These are phyloP conservation scores for Holothuria leucospilota DNA, from an alignment of 53 echinoderm and acorn worm species.

Conservation along the genomic window DNA sequence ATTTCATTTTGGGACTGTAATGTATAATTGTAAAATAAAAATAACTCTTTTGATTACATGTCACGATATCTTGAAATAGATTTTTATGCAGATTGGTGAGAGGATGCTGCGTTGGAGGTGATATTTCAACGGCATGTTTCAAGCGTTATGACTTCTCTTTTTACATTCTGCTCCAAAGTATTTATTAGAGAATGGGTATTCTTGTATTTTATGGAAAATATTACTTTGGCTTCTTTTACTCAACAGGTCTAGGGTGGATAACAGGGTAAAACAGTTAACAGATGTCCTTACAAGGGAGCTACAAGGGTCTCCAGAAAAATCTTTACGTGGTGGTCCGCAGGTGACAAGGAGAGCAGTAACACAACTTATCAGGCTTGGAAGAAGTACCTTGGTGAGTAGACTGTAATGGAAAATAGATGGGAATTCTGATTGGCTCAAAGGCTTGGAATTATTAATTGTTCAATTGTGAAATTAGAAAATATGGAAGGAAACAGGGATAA, in stretches of 20 bases:
- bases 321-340: conserved; percentile 91
- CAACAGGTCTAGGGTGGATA: conserved; percentile 85
- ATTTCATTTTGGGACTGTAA: too few species aligned
- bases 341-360: conserved; percentile 94
- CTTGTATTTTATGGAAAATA: neutral
- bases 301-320: conserved; percentile 90
- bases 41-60: too few species aligned
- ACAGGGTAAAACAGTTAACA: conserved; percentile 89
- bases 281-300: conserved; percentile 94
- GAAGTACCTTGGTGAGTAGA: conserved; percentile 82
- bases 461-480: too few species aligned
- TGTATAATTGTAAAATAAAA: too few species aligned
- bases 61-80: too few species aligned
- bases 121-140: too few species aligned
- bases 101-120: too few species aligned
- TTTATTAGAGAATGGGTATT: neutral
- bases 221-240: neutral
- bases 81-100: too few species aligned
- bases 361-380: conserved; percentile 91
- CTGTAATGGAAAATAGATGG: neutral
- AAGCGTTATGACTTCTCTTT: too few species aligned
- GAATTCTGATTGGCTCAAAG: neutral
- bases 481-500: too few species aligned
- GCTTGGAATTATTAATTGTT: too few species aligned
- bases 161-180: neutral